Percentiles rank a stretch among this genome's conserved stretches.
phyloP scores from a whole-genome alignment of 2,888 invertebrate species.

The Dryobotodes eremita region DNA sequence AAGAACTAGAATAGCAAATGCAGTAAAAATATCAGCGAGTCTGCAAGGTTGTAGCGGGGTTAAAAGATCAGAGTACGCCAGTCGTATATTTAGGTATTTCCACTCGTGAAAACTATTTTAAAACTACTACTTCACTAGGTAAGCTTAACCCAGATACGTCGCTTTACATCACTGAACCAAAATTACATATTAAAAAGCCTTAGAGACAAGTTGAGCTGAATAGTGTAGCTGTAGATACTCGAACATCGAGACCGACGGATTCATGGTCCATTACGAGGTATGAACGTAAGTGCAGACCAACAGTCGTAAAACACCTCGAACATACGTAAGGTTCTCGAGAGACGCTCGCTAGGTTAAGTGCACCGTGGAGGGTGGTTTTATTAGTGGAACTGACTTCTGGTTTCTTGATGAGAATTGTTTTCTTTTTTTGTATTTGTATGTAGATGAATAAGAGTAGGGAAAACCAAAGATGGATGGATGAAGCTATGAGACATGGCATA shows the following conservation, averaged over 20 bases:
- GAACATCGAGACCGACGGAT: conserved; percentile 16
- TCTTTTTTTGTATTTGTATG: conserved; percentile 3
- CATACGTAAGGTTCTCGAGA: conserved; percentile 27
- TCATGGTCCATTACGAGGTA: conserved; percentile 43
- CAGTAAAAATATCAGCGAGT: background rate
- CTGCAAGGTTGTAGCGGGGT: background rate
- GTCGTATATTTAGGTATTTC: background rate
- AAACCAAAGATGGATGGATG: background rate
- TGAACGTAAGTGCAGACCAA: conserved; percentile 31
- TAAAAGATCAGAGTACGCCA: background rate
- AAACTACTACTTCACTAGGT: conserved; percentile 2
- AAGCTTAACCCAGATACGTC: background rate
- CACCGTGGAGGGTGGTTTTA: conserved; percentile 33
- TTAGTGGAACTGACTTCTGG: conserved; percentile 9
- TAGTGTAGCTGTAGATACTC: conserved; percentile 15
- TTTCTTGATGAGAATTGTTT: background rate
- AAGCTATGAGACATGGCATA: background rate
- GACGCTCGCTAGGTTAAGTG: conserved; percentile 9
- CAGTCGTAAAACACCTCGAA: conserved; percentile 49
- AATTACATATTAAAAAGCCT: conserved; percentile 26
- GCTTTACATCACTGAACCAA: background rate
- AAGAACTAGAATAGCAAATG: background rate
- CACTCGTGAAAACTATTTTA: conserved; percentile 19
- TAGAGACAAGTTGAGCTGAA: conserved; percentile 26
- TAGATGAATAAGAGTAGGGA: background rate